Evolutionary conservation across 2,888 invertebrate genomes (phyloP).

Genomic region (Nemoura dubitans): DNA sequence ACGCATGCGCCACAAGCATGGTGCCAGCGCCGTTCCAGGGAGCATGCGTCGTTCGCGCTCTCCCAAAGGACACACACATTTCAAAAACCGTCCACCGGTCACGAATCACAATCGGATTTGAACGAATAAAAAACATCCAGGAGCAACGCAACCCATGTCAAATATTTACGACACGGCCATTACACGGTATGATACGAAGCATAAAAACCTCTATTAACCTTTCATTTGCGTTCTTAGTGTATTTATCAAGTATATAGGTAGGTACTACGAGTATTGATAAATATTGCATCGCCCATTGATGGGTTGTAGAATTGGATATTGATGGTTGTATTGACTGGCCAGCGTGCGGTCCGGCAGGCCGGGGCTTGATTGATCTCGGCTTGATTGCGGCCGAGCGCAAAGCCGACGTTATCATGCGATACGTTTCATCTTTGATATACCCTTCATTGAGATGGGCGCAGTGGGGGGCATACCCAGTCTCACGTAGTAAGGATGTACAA

Average conservation of each 20-base stretch:
- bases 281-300: background rate
- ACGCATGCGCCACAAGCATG: background rate
- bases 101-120: background rate
- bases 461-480: background rate
- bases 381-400: background rate
- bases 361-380: conserved; percentile 20
- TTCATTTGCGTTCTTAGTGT: background rate
- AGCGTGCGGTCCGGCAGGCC: conserved; percentile 17
- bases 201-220: background rate
- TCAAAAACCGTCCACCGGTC: background rate
- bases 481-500: conserved; percentile 12
- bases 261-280: background rate
- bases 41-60: background rate
- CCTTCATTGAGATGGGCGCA: background rate
- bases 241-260: background rate
- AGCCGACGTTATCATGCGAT: conserved; percentile 7
- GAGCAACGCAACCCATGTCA: background rate
- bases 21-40: background rate
- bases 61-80: background rate
- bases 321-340: conserved; percentile 34
- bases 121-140: background rate
- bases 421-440: conserved; percentile 7
- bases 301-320: background rate
- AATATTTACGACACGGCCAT: background rate
- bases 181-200: background rate